A percentile compares a stretch with the other conserved stretches of the same genome.
phyloP scores from a whole-genome alignment of 92 coral and sea anemone genomes.

The Epizoanthus stellaris region DNA sequence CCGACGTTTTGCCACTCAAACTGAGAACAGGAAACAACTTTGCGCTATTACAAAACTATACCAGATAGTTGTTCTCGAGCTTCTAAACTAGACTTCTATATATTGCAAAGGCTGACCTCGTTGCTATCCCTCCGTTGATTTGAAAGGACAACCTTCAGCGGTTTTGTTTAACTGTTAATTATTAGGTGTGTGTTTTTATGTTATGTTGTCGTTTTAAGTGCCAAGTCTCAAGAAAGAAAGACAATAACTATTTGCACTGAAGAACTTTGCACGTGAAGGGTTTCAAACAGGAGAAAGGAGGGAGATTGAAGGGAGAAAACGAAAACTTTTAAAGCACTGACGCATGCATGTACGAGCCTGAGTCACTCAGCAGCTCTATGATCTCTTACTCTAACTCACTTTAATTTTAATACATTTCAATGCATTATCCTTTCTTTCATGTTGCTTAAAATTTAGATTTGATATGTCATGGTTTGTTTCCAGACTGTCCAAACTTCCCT shows the following conservation, averaged over 20 bases:
- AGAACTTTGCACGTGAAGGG: constrained; percentile 13
- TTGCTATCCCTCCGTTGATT: not conserved
- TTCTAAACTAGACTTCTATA: not conserved
- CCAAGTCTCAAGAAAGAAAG: not conserved
- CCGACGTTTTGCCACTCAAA: too few relatives aligned
- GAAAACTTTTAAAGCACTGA: not conserved
- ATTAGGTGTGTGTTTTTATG: not conserved
- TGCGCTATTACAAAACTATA: too few relatives aligned
- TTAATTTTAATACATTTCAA: too few relatives aligned
- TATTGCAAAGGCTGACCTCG: not conserved
- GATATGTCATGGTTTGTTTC: too few relatives aligned
- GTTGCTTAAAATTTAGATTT: too few relatives aligned
- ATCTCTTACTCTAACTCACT: too few relatives aligned
- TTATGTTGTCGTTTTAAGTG: constrained; percentile 1
- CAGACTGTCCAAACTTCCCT: too few relatives aligned
- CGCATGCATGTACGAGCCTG: not conserved
- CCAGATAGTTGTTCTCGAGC: not conserved
- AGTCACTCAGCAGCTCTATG: too few relatives aligned
- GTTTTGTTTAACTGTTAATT: constrained; percentile 8
- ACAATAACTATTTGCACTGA: constrained; percentile 12
- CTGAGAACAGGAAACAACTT: not conserved
- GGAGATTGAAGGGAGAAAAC: not conserved
- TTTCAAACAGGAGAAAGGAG: not conserved
- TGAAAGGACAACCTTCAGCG: not conserved
- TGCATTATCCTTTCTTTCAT: too few relatives aligned